These are phyloP conservation scores for Cheilinus undulatus DNA, from an alignment of 2,113 vertebrate genomes.

Conservation along the genomic window DNA sequence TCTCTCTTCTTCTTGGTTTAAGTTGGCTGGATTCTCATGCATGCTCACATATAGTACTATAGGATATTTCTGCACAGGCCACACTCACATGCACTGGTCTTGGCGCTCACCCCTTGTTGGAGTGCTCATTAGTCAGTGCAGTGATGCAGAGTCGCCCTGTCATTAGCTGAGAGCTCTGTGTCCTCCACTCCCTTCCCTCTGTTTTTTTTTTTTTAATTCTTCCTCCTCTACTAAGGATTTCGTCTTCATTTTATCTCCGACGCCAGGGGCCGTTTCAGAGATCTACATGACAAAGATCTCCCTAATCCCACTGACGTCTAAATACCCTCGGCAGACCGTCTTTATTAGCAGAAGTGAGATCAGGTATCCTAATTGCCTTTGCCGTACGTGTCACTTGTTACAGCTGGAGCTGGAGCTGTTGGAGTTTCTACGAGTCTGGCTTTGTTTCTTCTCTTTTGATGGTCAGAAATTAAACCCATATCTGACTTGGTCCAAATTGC, in stretches of 20 bases:
- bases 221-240: constrained; percentile 62
- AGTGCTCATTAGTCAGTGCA: constrained; percentile 98
- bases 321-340: constrained; percentile 62
- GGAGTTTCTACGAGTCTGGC: constrained; percentile 2
- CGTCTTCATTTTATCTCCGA: constrained; percentile 71
- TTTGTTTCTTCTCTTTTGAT: constrained; percentile 7
- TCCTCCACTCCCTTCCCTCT: constrained; percentile 71
- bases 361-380: constrained; percentile 72
- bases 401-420: not conserved
- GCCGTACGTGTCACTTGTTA: constrained; percentile 59
- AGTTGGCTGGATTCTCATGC: not conserved
- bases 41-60: not conserved
- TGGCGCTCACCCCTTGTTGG: constrained; percentile 87
- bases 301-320: constrained; percentile 74
- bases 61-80: constrained; percentile 1
- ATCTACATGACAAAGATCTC: constrained; percentile 79
- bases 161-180: constrained; percentile 93
- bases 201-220: constrained; percentile 49
- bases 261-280: constrained; percentile 65
- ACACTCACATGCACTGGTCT: constrained; percentile 50
- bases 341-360: constrained; percentile 68
- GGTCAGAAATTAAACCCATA: not conserved
- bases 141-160: constrained; percentile 97
- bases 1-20: constrained; percentile 25
- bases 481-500: not conserved